Evolutionary conservation across 2,888 invertebrate genomes (phyloP).

Genomic region (Mesorhabditis spiculigera): DNA sequence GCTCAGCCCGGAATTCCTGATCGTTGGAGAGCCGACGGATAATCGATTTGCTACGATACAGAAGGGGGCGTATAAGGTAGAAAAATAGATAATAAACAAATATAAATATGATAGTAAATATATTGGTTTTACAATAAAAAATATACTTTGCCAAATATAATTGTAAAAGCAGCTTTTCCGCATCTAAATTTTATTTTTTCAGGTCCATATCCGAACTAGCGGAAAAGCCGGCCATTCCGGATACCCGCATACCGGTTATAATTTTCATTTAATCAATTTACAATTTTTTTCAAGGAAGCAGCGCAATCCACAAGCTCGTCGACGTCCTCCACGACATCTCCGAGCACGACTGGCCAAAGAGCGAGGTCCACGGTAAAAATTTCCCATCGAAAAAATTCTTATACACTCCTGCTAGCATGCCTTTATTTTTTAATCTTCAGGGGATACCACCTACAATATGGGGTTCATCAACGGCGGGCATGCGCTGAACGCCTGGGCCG

Average conservation of each 20-base stretch:
- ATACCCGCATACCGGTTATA: constrained; percentile 37
- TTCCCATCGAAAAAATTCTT: neutral
- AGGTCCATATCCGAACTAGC: constrained; percentile 26
- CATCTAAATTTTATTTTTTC: constrained; percentile 3
- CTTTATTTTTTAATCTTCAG: constrained; percentile 13
- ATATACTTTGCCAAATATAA: too few species aligned
- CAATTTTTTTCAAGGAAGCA: constrained; percentile 25
- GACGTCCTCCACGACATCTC: constrained; percentile 43
- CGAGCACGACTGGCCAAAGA: constrained; percentile 40
- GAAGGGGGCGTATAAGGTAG: constrained; percentile 52
- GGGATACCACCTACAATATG: constrained; percentile 52
- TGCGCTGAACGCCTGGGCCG: constrained; percentile 53
- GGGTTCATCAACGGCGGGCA: constrained; percentile 51
- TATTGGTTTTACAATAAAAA: neutral
- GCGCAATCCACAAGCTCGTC: constrained; percentile 49
- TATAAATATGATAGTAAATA: neutral
- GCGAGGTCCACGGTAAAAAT: constrained; percentile 27
- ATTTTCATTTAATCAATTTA: neutral
- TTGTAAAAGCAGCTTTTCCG: too few species aligned
- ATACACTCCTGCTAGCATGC: neutral
- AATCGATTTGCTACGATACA: constrained; percentile 48
- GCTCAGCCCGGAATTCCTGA: constrained; percentile 43
- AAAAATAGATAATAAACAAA: neutral
- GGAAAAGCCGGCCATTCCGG: constrained; percentile 50
- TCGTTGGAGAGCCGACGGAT: constrained; percentile 57